Conservation (phyloP, 2,113 vertebrate species). For the Callipepla californica region DNA sequence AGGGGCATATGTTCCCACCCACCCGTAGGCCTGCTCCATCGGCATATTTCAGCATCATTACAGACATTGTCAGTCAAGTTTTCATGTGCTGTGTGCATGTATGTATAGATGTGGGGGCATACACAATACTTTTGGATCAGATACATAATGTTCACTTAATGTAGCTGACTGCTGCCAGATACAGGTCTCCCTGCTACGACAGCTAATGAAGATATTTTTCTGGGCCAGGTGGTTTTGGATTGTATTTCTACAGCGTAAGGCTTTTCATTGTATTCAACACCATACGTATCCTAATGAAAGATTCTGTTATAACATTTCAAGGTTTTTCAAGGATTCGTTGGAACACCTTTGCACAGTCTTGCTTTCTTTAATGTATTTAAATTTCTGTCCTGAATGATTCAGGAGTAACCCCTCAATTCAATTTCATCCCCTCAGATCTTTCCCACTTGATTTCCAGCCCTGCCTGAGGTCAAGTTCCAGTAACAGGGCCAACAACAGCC, state of each 20-base stretch:
- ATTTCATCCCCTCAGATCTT: conserved; percentile 11
- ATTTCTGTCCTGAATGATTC: conserved; percentile 48
- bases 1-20: not conserved
- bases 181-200: not conserved
- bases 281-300: not conserved
- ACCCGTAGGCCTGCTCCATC: not conserved
- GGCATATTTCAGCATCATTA: not conserved
- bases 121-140: not conserved
- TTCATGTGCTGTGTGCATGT: not conserved
- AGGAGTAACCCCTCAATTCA: conserved; percentile 45
- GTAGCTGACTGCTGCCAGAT: not conserved
- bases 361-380: conserved; percentile 38
- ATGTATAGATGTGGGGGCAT: not conserved
- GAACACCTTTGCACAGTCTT: not conserved
- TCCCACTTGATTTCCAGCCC: not conserved
- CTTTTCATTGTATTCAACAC: not conserved
- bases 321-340: conserved; percentile 5
- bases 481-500: not conserved
- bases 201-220: not conserved
- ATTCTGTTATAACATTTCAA: not conserved
- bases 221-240: not conserved
- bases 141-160: not conserved
- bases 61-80: not conserved
- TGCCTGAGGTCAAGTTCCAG: conserved; percentile 39
- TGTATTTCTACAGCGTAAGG: not conserved